Evolutionary conservation across 2,797 vertebrate species (phyloP).

Genomic region (Lithobates sylvaticus): DNA sequence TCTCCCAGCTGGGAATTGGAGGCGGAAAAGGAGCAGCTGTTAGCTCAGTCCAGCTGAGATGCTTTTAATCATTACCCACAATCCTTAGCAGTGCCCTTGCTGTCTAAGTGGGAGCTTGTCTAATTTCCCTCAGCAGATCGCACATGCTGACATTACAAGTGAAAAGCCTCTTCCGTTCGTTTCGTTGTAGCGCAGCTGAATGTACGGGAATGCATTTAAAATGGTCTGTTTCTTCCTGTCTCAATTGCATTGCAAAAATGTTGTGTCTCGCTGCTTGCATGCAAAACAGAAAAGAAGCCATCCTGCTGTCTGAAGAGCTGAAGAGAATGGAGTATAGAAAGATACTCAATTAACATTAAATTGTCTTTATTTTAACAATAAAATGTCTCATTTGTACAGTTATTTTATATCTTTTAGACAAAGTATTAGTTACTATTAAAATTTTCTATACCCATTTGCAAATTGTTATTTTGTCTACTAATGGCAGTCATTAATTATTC

Average conservation of each 20-base stretch:
- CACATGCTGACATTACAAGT: conserved; percentile 57
- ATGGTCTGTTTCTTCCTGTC: conserved; percentile 36
- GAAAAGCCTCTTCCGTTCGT: conserved; percentile 47
- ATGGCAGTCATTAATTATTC: too few relatives aligned
- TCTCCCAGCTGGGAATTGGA: conserved; percentile 55
- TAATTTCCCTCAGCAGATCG: conserved; percentile 58
- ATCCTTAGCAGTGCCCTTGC: conserved; percentile 51
- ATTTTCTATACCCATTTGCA: too few relatives aligned
- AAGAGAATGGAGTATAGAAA: background rate
- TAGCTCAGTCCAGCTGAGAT: conserved; percentile 56
- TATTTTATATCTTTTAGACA: too few relatives aligned
- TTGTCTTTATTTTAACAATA: too few relatives aligned
- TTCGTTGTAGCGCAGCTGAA: conserved; percentile 41
- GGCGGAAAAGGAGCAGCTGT: conserved; percentile 56
- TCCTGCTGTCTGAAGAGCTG: conserved; percentile 23
- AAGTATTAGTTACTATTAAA: too few relatives aligned
- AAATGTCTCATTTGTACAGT: too few relatives aligned
- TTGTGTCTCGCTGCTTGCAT: conserved; percentile 22
- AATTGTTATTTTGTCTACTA: too few relatives aligned
- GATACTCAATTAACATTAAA: background rate
- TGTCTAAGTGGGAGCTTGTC: conserved; percentile 55
- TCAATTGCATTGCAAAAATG: conserved; percentile 43
- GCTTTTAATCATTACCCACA: conserved; percentile 59
- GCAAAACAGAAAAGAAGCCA: conserved; percentile 27
- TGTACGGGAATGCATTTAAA: conserved; percentile 43